phyloP scores from a whole-genome alignment of 2,797 vertebrate genomes.

The Acrossocheilus fasciatus region DNA sequence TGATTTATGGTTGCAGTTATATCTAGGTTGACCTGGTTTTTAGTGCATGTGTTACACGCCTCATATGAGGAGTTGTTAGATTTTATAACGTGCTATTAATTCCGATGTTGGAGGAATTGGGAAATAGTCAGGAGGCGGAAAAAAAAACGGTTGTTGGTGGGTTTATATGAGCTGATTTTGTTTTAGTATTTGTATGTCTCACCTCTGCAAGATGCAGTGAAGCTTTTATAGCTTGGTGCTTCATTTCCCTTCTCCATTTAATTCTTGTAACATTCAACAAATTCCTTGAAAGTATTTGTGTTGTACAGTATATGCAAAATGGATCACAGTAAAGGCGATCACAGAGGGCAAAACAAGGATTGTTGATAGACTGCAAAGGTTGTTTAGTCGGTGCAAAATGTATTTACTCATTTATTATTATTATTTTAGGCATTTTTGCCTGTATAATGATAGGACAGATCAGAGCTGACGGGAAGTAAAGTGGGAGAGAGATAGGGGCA shows the following conservation, averaged over 20 bases:
- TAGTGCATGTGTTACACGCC: slow-evolving; percentile 15
- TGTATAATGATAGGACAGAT: too few relatives aligned
- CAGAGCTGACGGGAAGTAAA: too few relatives aligned
- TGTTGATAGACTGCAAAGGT: not conserved
- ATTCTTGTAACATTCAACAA: not conserved
- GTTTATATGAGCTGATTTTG: slow-evolving; percentile 9
- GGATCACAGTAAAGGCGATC: not conserved
- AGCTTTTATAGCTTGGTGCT: not conserved
- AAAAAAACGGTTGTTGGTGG: not conserved
- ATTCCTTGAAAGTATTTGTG: not conserved
- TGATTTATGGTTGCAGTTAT: slow-evolving; percentile 50
- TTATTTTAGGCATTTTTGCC: too few relatives aligned
- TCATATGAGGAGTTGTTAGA: slow-evolving; percentile 37
- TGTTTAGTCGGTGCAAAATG: too few relatives aligned
- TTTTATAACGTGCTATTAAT: slow-evolving; percentile 37
- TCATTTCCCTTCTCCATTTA: not conserved
- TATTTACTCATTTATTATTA: too few relatives aligned
- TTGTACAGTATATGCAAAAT: not conserved
- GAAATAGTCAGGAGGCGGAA: not conserved
- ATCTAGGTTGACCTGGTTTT: slow-evolving; percentile 43
- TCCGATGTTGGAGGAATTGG: slow-evolving; percentile 11
- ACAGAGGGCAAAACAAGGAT: not conserved
- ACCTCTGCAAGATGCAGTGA: not conserved
- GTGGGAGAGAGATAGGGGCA: too few relatives aligned
- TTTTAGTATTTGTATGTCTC: not conserved